Evolutionary conservation across 2,797 vertebrate genomes (phyloP).

Genomic region (Poeciliopsis gracilis): DNA sequence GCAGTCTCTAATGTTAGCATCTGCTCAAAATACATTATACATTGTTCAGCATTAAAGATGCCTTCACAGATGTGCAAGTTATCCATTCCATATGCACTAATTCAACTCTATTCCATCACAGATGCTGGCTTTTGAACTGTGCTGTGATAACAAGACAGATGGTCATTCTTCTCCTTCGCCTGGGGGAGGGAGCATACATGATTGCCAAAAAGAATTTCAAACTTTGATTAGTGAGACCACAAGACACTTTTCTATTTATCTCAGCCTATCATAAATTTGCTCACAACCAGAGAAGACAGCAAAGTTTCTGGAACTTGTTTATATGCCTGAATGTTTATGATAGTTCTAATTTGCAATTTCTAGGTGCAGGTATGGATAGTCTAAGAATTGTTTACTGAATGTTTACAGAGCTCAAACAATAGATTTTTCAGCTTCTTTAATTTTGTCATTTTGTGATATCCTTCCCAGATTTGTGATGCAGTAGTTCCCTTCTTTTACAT

Average conservation of each 20-base stretch:
- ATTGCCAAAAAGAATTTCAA: slow-evolving; percentile 13
- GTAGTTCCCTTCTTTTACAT: neutral
- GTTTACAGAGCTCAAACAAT: neutral
- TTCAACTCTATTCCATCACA: slow-evolving; percentile 13
- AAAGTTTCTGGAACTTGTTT: slow-evolving; percentile 3
- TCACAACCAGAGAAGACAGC: neutral
- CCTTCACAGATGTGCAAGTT: slow-evolving; percentile 18
- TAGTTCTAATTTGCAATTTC: neutral
- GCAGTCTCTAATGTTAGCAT: slow-evolving; percentile 1
- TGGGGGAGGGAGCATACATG: neutral
- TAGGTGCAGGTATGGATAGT: neutral
- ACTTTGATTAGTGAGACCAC: slow-evolving; percentile 7
- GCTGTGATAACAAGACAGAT: slow-evolving; percentile 18
- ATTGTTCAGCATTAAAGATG: slow-evolving; percentile 1
- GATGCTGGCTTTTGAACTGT: slow-evolving; percentile 13
- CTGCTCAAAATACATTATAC: neutral
- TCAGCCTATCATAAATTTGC: neutral
- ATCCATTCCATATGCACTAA: slow-evolving; percentile 20
- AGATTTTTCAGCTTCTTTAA: neutral
- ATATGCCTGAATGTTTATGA: neutral
- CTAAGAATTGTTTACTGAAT: neutral
- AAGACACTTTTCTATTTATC: slow-evolving; percentile 2
- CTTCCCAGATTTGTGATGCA: no score
- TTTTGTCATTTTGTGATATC: neutral
- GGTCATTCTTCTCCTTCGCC: slow-evolving; percentile 3